phyloP scores from a whole-genome alignment of 2,888 invertebrate genomes.

The Acleris emargana region DNA sequence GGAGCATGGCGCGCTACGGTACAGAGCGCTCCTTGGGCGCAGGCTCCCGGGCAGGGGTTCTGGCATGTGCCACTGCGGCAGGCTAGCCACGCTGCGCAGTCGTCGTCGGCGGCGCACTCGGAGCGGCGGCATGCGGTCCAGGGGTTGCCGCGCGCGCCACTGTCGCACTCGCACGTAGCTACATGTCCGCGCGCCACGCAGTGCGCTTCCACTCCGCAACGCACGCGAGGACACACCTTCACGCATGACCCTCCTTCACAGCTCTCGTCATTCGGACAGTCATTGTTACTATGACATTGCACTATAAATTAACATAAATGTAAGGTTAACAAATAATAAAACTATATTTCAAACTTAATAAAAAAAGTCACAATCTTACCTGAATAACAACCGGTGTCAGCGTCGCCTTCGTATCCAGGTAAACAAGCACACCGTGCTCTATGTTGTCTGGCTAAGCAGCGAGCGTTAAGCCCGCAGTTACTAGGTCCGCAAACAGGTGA shows the following conservation, averaged over 20 bases:
- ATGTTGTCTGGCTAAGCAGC: slow-evolving; percentile 90
- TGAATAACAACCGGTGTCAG: slow-evolving; percentile 89
- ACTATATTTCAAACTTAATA: background rate
- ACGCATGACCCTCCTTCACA: slow-evolving; percentile 92
- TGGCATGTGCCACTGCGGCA: slow-evolving; percentile 91
- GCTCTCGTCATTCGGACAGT: slow-evolving; percentile 91
- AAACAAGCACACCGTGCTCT: slow-evolving; percentile 92
- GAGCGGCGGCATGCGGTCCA: slow-evolving; percentile 89
- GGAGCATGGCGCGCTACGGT: slow-evolving; percentile 90
- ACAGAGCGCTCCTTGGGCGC: slow-evolving; percentile 91
- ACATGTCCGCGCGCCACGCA: slow-evolving; percentile 91
- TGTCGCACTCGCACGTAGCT: slow-evolving; percentile 90
- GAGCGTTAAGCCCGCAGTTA: slow-evolving; percentile 90
- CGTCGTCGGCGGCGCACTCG: slow-evolving; percentile 89
- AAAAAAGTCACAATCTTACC: slow-evolving; percentile 65
- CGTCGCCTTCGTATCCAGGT: slow-evolving; percentile 93
- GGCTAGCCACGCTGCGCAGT: slow-evolving; percentile 91
- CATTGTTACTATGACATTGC: slow-evolving; percentile 93
- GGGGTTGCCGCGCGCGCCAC: slow-evolving; percentile 91
- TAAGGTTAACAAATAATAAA: slow-evolving; percentile 1
- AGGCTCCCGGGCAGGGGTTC: slow-evolving; percentile 93
- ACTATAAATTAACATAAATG: slow-evolving; percentile 73
- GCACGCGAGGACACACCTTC: slow-evolving; percentile 90
- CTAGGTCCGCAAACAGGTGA: slow-evolving; percentile 89
- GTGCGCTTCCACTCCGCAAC: slow-evolving; percentile 91